Base-by-base conservation (phyloP, 2,797 vertebrate species). In the Propithecus deckenii region DNA sequence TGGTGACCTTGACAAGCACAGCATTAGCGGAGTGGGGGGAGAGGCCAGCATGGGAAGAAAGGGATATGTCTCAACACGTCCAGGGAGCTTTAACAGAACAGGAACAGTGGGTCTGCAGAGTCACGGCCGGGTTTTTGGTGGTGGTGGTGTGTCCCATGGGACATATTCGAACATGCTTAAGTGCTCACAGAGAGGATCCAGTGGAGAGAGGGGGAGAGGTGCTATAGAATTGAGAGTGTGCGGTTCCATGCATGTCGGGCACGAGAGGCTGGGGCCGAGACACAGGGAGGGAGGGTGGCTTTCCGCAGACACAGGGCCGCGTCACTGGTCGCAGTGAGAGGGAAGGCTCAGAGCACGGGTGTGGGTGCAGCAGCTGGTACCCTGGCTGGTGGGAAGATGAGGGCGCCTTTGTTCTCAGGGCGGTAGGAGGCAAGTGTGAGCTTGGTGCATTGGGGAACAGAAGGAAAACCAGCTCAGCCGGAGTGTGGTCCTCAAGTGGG, bases 31-130 rank as follows among this genome's bases (percentile, higher is more conserved):
- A 69, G 11, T 18, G 3, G 22, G 30, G 41, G 20, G 67, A 35
- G 65, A 78, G 55, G n/a, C 5, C 0, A 59, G 41, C 5, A 9
- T 18, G 35, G 30, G 38, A 46, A 63, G 35, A 25, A 11, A 25
- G 0, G 23, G 46, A 41, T 0, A 0, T 5, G 1, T 1, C 7
- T 2, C 30, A 11, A 0, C 18, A 9, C 7, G 5, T 65, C 43
- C 80, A 17, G 55, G 55, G 52, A 46, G 63, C 55, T n/a, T 85
- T 12, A 30, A 55, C 2, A 30, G 11, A 35, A 46, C 0, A 0
- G 10, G 50, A 28, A n/a, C n/a, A 4, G 69, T 14, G 35, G 35
- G 14, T n/a, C 48, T 23, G 46, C 6, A 48, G n/a, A n/a, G 35
- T 23, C 35, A 52, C 6, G 17, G 18, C 17, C 5, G 18, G 50